A percentile compares a stretch with the other conserved stretches of the same genome.
These are phyloP conservation scores for Hedya salicella DNA, from an alignment of 2,888 invertebrate genomes.

Conservation along the genomic window DNA sequence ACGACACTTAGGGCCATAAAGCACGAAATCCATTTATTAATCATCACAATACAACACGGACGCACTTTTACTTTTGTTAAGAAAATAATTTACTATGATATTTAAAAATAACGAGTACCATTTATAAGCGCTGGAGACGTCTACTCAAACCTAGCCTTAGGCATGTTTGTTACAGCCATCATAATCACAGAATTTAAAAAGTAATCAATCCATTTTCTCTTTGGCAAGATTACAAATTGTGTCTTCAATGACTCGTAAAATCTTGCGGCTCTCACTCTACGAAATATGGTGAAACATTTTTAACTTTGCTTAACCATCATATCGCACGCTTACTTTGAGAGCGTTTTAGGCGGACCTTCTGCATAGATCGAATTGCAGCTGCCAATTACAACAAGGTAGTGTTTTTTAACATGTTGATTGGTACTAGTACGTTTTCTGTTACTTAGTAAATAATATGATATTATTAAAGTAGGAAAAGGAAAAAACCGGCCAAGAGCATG, in stretches of 20 bases:
- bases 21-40: constrained; percentile 50
- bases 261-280: constrained; percentile 69
- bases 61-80: constrained; percentile 48
- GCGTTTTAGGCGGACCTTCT: constrained; percentile 5
- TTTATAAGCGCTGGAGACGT: constrained; percentile 68
- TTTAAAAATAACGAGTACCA: constrained; percentile 70
- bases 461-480: too few relatives aligned
- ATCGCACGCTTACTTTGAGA: constrained; percentile 61
- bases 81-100: constrained; percentile 58
- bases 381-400: too few relatives aligned
- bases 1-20: constrained; percentile 2
- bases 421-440: too few relatives aligned
- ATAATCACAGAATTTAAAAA: constrained; percentile 82
- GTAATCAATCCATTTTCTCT: constrained; percentile 81
- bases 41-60: constrained; percentile 52
- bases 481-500: too few relatives aligned
- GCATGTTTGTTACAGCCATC: constrained; percentile 67
- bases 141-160: constrained; percentile 64
- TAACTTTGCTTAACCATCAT: constrained; percentile 56
- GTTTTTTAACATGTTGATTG: too few relatives aligned
- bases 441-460: too few relatives aligned
- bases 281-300: constrained; percentile 73
- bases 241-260: constrained; percentile 80
- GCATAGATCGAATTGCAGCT: too few relatives aligned
- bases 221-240: constrained; percentile 78